Base-by-base conservation (phyloP, 1,140 invertebrate species). In the Bombus sylvicola region DNA sequence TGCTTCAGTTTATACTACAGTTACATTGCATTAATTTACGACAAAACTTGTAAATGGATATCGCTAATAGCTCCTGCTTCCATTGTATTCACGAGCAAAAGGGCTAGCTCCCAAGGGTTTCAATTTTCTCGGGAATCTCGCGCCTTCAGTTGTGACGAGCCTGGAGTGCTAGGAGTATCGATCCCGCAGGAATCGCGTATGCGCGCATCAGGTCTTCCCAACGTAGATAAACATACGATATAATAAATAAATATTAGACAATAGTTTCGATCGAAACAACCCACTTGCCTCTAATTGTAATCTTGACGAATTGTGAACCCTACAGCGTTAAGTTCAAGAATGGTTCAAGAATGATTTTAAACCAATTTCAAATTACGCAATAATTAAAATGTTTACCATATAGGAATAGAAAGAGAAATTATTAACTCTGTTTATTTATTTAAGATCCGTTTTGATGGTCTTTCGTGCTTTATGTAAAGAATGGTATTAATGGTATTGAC, bases 161-260 rank as follows among this genome's bases (percentile, higher is more conserved):
- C 86, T 85, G 89, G 80, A 86, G 83, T 69, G 86, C 75, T 83
- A 74, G 71, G 59, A 85, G 87, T 90, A 90, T 90, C 89, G 89
- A 90, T 90, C 89, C 89, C 81, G 81, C 81, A 76, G 81, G 88
- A 88, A 90, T 90, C 86, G 89, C 89, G 89, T 90, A 90, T 90
- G 89, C 89, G 89, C 89, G 89, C 81, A 71, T 90, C 89, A 88
- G 81, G 72, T 90, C 83, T 85, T 81, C 79, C 69, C 88, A 37
- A 88, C 68, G 43, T 53, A 53, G 22, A 86, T 88, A 90, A 88
- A 90, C 83, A 90, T 88, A 87, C 66, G 66, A 83, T 69, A 34
- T 77, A 85, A 91, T 87, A 85, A 88, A 88, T 87, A 88, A 91
- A 88, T 79, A 82, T 85, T 57, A n/a, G 12, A 41, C 47, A 18